These are phyloP conservation scores for Spheniscus humboldti DNA, from an alignment of 2,797 vertebrate species.

Conservation along the genomic window DNA sequence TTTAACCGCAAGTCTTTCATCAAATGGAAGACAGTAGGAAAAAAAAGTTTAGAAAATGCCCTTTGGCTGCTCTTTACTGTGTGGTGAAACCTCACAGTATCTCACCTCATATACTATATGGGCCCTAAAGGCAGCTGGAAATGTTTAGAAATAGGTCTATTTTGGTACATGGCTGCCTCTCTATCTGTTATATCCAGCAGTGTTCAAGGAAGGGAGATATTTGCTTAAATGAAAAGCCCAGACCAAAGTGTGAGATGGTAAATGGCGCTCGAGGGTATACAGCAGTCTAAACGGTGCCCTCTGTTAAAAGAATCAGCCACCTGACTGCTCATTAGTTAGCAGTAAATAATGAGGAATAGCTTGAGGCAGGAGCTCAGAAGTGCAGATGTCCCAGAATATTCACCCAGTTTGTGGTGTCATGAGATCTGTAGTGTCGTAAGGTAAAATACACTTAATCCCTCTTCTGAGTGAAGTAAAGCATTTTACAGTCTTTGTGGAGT, in stretches of 20 bases:
- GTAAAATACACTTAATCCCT: slow-evolving; percentile 56
- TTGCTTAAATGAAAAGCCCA: slow-evolving; percentile 62
- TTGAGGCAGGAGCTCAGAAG: slow-evolving; percentile 44
- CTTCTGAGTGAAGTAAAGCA: slow-evolving; percentile 56
- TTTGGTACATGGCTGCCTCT: slow-evolving; percentile 44
- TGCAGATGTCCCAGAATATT: slow-evolving; percentile 36
- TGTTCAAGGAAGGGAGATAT: slow-evolving; percentile 46
- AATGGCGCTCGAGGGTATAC: slow-evolving; percentile 46
- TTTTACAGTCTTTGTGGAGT: slow-evolving; percentile 50
- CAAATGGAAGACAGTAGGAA: slow-evolving; percentile 72
- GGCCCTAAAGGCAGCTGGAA: slow-evolving; percentile 75
- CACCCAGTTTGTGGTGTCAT: slow-evolving; percentile 43
- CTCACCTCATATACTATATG: slow-evolving; percentile 73
- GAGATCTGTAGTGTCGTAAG: slow-evolving; percentile 56
- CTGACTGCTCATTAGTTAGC: slow-evolving; percentile 61
- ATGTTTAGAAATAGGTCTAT: slow-evolving; percentile 68
- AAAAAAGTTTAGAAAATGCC: slow-evolving; percentile 69
- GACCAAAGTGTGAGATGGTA: slow-evolving; percentile 53
- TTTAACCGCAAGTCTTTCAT: slow-evolving; percentile 78
- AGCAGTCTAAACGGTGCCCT: slow-evolving; percentile 45
- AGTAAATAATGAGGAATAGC: slow-evolving; percentile 60
- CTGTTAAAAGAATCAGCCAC: slow-evolving; percentile 53
- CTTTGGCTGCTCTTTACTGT: slow-evolving; percentile 74
- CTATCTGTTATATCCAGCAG: slow-evolving; percentile 47
- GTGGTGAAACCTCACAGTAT: slow-evolving; percentile 70